Conservation (phyloP, 2,797 vertebrate species). For the Stomatorhinus walkeri region DNA sequence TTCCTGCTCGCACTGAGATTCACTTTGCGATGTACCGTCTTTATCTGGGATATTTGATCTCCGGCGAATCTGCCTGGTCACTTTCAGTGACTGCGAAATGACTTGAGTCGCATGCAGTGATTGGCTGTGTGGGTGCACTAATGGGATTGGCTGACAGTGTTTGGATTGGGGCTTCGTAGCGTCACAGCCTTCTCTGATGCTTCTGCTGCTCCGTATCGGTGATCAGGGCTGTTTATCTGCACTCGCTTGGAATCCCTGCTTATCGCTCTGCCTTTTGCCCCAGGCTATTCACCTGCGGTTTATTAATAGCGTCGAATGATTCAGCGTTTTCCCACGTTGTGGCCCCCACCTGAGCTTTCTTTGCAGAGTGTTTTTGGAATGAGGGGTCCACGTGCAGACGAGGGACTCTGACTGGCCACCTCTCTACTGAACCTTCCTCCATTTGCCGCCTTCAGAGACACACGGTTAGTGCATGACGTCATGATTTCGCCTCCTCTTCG, state of each 20-base stretch:
- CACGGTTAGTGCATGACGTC: background rate
- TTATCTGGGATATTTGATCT: background rate
- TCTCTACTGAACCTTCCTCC: background rate
- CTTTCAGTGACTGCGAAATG: background rate
- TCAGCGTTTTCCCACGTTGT: background rate
- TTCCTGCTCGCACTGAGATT: background rate
- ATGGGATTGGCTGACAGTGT: background rate
- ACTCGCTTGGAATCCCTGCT: background rate
- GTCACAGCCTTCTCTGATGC: background rate
- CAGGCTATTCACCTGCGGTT: background rate
- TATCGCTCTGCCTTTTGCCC: background rate
- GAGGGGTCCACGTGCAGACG: too few species aligned
- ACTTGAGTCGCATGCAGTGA: background rate
- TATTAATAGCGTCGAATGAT: background rate
- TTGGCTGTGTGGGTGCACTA: background rate
- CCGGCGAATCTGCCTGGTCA: background rate
- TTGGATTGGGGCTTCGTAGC: background rate
- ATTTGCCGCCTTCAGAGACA: background rate
- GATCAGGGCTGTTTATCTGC: background rate
- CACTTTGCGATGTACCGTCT: background rate
- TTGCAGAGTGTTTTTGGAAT: background rate
- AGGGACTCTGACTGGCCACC: background rate
- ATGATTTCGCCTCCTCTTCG: background rate
- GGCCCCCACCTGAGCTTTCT: background rate
- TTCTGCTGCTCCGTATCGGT: background rate